Base-by-base conservation (phyloP, 2,797 vertebrate genomes). In the Tragopan temminckii region DNA sequence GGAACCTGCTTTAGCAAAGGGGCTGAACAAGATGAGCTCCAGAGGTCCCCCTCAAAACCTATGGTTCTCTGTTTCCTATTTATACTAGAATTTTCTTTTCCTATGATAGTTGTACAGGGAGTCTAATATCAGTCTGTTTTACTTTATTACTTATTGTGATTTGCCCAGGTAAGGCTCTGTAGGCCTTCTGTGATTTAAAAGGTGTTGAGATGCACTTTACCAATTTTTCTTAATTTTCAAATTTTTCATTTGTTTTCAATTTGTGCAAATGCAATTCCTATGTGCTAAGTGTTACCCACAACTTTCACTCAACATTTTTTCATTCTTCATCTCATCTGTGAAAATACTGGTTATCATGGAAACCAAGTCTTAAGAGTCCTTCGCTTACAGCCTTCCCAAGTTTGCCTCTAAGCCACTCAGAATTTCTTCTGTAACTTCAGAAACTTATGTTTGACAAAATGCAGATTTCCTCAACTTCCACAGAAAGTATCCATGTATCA, bases 111-210 rank as follows among this genome's bases (percentile, higher is more conserved):
- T 46, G 24, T 11, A 29, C 2, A 83, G 11, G 9, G 23, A 90
- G 27, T 6, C 55, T 63, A 33, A 12, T 8, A 31, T 76, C 9
- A n/a, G 35, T 27, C 36, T 85, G 6, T 46, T 83, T 52, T 5
- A 67, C 23, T 38, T 8, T 52, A 52, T 46, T 62, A 46, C 8
- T 46, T 48, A 48, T 3, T 0, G 1, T 2, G 0, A 50, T 53
- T 79, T 72, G 14, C 45, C 52, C 68, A 80, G 13, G 24, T 61
- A 59, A 78, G 31, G 10, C 33, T 85, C 67, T 45, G 25, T 8
- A 81, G n/a, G 33, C 13, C 74, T 89, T 75, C 15, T 52, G 27
- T 13, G 64, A 12, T 15, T 83, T 5, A 64, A 53, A 31, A 3
- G 9, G 11, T 36, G 13, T 72, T 43, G n/a, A 85, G 27, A 46